These are phyloP conservation scores for Drosophila repletoides DNA, from an alignment of 1,140 invertebrate species.

Conservation along the genomic window DNA sequence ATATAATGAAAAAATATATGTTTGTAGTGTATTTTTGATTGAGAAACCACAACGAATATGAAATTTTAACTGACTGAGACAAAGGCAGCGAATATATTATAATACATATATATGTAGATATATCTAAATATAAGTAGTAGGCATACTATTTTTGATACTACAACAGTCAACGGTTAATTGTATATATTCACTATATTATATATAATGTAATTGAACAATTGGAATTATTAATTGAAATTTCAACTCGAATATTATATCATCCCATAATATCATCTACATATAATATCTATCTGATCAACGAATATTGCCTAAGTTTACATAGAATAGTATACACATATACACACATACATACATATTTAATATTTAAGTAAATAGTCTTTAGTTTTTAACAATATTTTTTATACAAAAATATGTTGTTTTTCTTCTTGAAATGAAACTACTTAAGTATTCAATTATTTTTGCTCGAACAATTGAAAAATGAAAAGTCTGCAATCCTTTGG, in stretches of 20 bases:
- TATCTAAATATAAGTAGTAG: constrained; percentile 42
- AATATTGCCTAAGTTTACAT: constrained; percentile 3
- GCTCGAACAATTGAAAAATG: constrained; percentile 32
- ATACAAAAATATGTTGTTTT: constrained; percentile 11
- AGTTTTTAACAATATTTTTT: constrained; percentile 11
- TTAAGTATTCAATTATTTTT: constrained; percentile 25
- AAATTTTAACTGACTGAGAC: constrained; percentile 67
- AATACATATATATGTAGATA: constrained; percentile 25
- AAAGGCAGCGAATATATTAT: constrained; percentile 66
- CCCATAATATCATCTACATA: not conserved
- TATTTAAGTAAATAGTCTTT: not conserved
- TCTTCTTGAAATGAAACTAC: constrained; percentile 7
- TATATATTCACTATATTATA: constrained; percentile 8
- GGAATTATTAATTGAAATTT: constrained; percentile 33
- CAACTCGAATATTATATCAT: not conserved
- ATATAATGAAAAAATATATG: constrained; percentile 37
- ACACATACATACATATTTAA: constrained; percentile 1
- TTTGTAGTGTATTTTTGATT: constrained; percentile 3
- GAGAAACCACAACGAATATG: constrained; percentile 55
- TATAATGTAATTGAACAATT: constrained; percentile 26
- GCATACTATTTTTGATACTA: constrained; percentile 42
- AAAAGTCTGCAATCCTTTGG: constrained; percentile 35
- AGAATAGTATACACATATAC: not conserved
- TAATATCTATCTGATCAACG: constrained; percentile 9
- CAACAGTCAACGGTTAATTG: constrained; percentile 13